A percentile compares a stretch with the other conserved stretches of the same genome.
Evolutionary conservation across 2,113 vertebrate species (phyloP).

Genomic region (Anolis sagrei): DNA sequence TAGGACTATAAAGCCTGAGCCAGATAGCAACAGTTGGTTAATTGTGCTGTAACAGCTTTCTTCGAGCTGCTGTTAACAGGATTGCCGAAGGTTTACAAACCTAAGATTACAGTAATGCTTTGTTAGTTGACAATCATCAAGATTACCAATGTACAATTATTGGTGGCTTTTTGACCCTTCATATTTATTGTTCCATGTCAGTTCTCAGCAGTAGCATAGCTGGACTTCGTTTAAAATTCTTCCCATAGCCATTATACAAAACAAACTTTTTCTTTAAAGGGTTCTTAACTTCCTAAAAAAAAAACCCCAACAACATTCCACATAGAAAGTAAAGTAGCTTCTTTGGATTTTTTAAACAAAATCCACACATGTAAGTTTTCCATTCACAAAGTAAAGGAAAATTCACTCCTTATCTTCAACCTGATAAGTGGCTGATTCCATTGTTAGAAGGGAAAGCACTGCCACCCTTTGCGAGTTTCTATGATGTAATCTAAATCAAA

Average conservation of each 20-base stretch:
- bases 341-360: slow-evolving; percentile 27
- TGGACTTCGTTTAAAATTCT: slow-evolving; percentile 52
- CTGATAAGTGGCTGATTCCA: slow-evolving; percentile 27
- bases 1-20: not conserved
- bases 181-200: slow-evolving; percentile 57
- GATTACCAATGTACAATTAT: slow-evolving; percentile 4
- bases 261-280: slow-evolving; percentile 64
- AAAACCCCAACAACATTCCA: slow-evolving; percentile 59
- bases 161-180: slow-evolving; percentile 14
- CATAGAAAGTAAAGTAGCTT: slow-evolving; percentile 49
- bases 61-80: slow-evolving; percentile 41
- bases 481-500: slow-evolving; percentile 29
- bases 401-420: slow-evolving; percentile 24
- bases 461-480: not conserved
- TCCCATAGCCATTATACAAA: slow-evolving; percentile 57
- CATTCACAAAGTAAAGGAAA: slow-evolving; percentile 30
- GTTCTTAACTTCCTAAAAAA: slow-evolving; percentile 66
- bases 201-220: slow-evolving; percentile 34
- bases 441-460: slow-evolving; percentile 8
- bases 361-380: slow-evolving; percentile 37
- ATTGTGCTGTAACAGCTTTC: rapidly evolving
- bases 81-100: not conserved
- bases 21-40: slow-evolving; percentile 39
- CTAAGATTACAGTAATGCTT: slow-evolving; percentile 21
- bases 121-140: slow-evolving; percentile 2